Conservation (phyloP, 2,113 vertebrate species). For the Leuciscus idus region DNA sequence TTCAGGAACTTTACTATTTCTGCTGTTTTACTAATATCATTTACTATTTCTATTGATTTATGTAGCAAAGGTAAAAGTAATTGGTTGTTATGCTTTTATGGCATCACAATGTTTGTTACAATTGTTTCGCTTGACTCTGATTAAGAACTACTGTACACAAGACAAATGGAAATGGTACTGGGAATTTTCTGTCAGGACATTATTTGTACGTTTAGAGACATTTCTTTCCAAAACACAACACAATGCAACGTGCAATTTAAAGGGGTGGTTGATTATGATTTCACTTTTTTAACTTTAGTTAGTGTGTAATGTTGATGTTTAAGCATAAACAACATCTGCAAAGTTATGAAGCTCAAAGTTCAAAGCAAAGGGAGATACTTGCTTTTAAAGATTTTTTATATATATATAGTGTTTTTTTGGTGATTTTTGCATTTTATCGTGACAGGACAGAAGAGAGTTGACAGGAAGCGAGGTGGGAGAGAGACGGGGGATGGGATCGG, state of each 20-base stretch:
- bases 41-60: neutral
- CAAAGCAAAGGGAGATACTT: too few species aligned
- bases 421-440: too few species aligned
- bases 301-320: too few species aligned
- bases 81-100: neutral
- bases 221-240: neutral
- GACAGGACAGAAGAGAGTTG: too few species aligned
- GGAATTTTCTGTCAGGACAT: neutral
- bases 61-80: neutral
- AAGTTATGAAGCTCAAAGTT: too few species aligned
- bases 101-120: neutral
- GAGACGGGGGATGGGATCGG: too few species aligned
- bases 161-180: neutral
- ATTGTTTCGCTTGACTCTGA: neutral
- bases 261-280: too few species aligned
- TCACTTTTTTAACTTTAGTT: too few species aligned
- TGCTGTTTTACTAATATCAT: neutral
- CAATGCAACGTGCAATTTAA: neutral
- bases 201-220: neutral
- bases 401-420: too few species aligned
- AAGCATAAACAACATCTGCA: too few species aligned
- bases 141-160: neutral
- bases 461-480: too few species aligned
- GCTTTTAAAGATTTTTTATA: too few species aligned
- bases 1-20: neutral